Evolutionary conservation across 53 echinoderm and acorn worm genomes (phyloP).

Genomic region (Holothuria leucospilota): DNA sequence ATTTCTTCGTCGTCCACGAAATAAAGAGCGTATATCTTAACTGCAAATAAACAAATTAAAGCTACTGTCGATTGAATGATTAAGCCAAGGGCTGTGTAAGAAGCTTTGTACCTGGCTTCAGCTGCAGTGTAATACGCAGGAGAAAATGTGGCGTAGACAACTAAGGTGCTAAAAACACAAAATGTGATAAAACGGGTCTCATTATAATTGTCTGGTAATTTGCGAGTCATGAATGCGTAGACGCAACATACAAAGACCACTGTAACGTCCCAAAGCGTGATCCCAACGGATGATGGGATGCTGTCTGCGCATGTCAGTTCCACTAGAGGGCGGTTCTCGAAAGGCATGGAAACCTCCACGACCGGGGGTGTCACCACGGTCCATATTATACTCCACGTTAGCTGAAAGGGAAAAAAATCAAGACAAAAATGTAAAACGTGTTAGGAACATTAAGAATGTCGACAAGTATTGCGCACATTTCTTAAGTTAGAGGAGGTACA

Average conservation of each 20-base stretch:
- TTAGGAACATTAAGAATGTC: background rate
- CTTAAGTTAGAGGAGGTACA: too few relatives aligned
- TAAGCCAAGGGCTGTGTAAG: conserved; percentile 76
- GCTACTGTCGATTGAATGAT: conserved; percentile 90
- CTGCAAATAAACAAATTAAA: conserved; percentile 78
- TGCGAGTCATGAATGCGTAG: conserved; percentile 92
- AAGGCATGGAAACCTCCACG: conserved; percentile 69
- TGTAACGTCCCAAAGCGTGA: conserved; percentile 77
- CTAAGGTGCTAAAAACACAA: conserved; percentile 89
- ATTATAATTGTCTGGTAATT: conserved; percentile 97
- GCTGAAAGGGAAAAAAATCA: conserved; percentile 54
- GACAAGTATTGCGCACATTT: background rate
- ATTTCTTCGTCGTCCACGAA: conserved; percentile 93
- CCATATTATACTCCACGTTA: conserved; percentile 74
- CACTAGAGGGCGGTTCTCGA: conserved; percentile 55
- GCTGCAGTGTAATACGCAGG: conserved; percentile 87
- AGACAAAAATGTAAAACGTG: background rate
- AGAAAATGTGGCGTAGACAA: conserved; percentile 80
- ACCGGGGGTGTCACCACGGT: conserved; percentile 71
- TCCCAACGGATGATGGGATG: conserved; percentile 68
- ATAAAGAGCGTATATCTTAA: conserved; percentile 95
- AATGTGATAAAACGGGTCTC: conserved; percentile 94
- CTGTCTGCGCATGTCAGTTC: conserved; percentile 71
- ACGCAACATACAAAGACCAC: conserved; percentile 89
- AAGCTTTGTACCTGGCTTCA: conserved; percentile 75